phyloP scores from a whole-genome alignment of 2,888 invertebrate species.

The Rhogogaster chlorosoma region DNA sequence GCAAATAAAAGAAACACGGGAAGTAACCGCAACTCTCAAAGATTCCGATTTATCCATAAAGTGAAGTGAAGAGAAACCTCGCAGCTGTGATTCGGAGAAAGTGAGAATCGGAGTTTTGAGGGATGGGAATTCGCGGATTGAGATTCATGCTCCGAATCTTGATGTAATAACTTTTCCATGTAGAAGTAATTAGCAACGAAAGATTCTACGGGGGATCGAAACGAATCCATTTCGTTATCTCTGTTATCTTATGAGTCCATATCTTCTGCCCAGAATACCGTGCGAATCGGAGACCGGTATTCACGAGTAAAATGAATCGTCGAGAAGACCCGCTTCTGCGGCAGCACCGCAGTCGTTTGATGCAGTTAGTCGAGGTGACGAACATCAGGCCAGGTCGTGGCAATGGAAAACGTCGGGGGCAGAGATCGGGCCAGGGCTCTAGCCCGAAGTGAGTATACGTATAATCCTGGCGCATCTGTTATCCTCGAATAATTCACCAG shows the following conservation, averaged over 20 bases:
- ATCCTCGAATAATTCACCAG: not conserved
- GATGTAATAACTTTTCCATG: no score
- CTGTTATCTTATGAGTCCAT: not conserved
- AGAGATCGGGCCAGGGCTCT: constrained; percentile 72
- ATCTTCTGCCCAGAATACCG: constrained; percentile 56
- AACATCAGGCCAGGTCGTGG: constrained; percentile 73
- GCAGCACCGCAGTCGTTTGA: constrained; percentile 78
- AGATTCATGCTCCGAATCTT: no score
- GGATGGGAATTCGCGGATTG: no score
- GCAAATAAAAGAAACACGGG: no score
- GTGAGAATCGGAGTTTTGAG: no score
- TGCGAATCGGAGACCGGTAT: constrained; percentile 57
- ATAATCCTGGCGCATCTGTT: not conserved
- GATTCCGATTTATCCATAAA: no score
- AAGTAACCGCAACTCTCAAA: no score
- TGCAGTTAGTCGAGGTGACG: constrained; percentile 79
- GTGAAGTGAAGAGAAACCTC: no score
- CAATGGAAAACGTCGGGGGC: constrained; percentile 75
- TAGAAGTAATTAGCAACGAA: not conserved
- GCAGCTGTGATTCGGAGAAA: no score
- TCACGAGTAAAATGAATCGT: constrained; percentile 74
- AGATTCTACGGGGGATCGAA: not conserved
- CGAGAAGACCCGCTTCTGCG: constrained; percentile 79
- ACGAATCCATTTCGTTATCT: not conserved
- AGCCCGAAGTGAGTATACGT: constrained; percentile 67